phyloP scores from a whole-genome alignment of 1,140 invertebrate species.

The Cydia pomonella region DNA sequence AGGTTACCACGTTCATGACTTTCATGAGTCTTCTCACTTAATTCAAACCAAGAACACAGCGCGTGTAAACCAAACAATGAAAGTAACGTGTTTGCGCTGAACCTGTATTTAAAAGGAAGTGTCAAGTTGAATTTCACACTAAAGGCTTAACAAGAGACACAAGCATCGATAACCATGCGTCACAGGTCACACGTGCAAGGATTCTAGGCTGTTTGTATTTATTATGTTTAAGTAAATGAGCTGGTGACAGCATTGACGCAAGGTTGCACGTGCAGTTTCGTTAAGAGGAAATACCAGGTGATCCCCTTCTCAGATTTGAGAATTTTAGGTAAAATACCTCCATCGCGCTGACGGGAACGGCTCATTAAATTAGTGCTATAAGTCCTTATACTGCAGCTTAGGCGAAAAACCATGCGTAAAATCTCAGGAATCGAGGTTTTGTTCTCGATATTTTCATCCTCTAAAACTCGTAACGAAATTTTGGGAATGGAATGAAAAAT shows the following conservation, averaged over 20 bases:
- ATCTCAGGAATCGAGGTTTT: no score
- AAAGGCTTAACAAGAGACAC: background rate
- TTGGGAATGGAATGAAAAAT: no score
- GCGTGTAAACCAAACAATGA: conserved; percentile 7
- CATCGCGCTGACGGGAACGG: no score
- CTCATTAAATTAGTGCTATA: no score
- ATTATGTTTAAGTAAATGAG: background rate
- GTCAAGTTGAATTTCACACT: conserved; percentile 1
- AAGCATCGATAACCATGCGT: background rate
- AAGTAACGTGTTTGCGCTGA: background rate
- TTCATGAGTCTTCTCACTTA: background rate
- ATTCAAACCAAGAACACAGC: background rate
- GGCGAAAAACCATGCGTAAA: no score
- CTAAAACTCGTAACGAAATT: no score
- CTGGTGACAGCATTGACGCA: background rate
- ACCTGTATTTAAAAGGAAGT: background rate
- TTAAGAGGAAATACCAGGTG: no score
- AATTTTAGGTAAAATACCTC: no score
- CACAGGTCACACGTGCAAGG: conserved; percentile 4
- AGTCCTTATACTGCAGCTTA: no score
- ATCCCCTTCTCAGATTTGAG: no score
- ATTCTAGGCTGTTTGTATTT: background rate
- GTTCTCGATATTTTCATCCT: no score
- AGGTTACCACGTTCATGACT: no score
- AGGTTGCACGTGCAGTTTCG: background rate